Base-by-base conservation (phyloP, 2,888 invertebrate genomes). In the Cryptophagus acutangulus region DNA sequence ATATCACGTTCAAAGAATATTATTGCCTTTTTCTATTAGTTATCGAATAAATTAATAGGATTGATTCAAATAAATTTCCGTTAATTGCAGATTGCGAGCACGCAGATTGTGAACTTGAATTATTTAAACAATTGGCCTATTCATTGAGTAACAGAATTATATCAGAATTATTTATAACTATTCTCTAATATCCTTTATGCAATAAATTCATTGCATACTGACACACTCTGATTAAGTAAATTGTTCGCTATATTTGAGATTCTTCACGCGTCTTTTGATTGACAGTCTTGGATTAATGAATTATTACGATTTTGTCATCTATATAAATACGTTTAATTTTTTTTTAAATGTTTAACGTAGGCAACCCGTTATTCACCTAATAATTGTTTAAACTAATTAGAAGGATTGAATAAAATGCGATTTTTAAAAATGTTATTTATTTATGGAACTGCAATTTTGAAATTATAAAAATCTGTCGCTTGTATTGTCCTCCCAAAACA, bases 121-220 rank as follows among this genome's bases (percentile, higher is more conserved):
- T 31, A 12, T 31, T 31, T 31, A 8, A 36, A 36, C 36, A 30
- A 41, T 39, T 33, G 17, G 24, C 13, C 20, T 33, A 33, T 20
- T 41, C 12, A 24, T 36, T 17, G 20, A 36, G 46, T 25, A 17
- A 36, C 35, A 26, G 84, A 36, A 46, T 48, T 48, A 47, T 53
- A 49, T 53, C 53, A 53, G 36, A 46, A 48, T 51, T 53, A 53
- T 48, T 51, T 51, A 50, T 53, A 53, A 50, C 46, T 40, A 45
- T 53, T 51, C 46, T 42, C 45, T 53, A 53, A 53, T 49, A 49
- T 46, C 46, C 45, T n/a, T n/a, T n/a, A n/a, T n/a, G n/a, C n/a
- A n/a, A n/a, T n/a, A n/a, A n/a, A n/a, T n/a, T n/a, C n/a, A n/a
- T n/a, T n/a, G n/a, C n/a, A n/a, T n/a, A n/a, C n/a, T 46, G 49